Conservation (phyloP, 2,113 vertebrate species). For the Aramus guarauna region DNA sequence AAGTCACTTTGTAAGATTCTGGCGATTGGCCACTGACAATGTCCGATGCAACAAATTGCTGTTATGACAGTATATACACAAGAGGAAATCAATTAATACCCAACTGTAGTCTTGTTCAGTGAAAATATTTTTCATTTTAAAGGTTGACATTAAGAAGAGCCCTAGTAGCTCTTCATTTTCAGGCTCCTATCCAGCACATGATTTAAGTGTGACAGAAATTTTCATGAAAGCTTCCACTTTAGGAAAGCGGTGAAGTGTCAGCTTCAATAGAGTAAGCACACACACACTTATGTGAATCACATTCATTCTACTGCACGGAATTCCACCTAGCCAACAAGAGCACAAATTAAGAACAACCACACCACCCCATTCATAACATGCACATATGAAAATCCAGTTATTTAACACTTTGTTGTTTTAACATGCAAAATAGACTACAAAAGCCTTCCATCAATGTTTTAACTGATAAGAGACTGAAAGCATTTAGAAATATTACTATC, state of each 20-base stretch:
- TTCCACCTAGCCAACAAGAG: not conserved
- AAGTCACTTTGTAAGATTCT: constrained; percentile 81
- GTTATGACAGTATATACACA: not conserved
- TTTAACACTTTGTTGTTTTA: not conserved
- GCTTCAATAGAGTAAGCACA: not conserved
- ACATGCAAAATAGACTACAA: not conserved
- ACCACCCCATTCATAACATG: not conserved
- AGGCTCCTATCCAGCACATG: not conserved
- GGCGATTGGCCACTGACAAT: constrained; percentile 39
- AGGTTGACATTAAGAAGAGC: not conserved
- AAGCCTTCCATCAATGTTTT: not conserved
- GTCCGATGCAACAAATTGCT: constrained; percentile 72
- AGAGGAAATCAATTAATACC: not conserved
- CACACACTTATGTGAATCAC: not conserved
- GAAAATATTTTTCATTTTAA: not conserved
- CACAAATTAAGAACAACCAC: not conserved
- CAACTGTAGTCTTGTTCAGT: not conserved
- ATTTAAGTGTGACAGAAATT: not conserved
- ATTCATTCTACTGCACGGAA: not conserved
- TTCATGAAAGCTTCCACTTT: not conserved
- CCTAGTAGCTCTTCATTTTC: not conserved
- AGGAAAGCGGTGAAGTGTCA: not conserved
- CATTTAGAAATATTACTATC: not conserved
- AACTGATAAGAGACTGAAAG: not conserved
- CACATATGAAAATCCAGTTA: not conserved